Conservation (phyloP, 2,113 vertebrate genomes). For the Vulpes ferrilata region DNA sequence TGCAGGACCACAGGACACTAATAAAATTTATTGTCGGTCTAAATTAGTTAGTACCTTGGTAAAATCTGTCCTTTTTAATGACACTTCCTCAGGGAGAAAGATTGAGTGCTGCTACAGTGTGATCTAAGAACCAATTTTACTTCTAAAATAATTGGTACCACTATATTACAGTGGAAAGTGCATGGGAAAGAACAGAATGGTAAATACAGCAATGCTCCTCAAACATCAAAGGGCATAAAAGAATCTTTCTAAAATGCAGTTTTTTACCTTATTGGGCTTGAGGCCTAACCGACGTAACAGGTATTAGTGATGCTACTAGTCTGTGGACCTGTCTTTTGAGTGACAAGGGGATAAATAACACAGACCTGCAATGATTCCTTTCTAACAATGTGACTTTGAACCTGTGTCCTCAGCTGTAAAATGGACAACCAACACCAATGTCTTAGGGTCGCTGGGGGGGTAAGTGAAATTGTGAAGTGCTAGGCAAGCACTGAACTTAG, state of each 20-base stretch:
- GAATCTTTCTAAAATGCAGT: background rate
- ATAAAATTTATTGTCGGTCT: constrained; percentile 49
- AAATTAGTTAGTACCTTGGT: constrained; percentile 57
- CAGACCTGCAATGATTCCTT: background rate
- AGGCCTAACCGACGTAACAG: background rate
- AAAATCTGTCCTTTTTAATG: constrained; percentile 51
- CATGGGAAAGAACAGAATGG: background rate
- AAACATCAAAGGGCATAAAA: background rate
- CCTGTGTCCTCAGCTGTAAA: background rate
- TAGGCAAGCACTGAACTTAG: background rate
- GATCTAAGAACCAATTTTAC: constrained; percentile 49
- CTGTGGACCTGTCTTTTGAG: background rate
- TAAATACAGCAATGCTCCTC: background rate
- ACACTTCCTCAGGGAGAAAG: constrained; percentile 34
- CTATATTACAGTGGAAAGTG: constrained; percentile 41
- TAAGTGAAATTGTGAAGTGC: background rate
- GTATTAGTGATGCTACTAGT: background rate
- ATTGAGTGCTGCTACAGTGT: background rate
- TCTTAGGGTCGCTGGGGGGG: background rate
- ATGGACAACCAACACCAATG: background rate
- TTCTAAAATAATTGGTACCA: constrained; percentile 51
- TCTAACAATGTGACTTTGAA: background rate
- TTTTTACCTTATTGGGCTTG: background rate
- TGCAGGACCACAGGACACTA: constrained; percentile 34
- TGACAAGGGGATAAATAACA: background rate